Base-by-base conservation (phyloP, 2,888 invertebrate genomes). In the Criorhina ranunculi region DNA sequence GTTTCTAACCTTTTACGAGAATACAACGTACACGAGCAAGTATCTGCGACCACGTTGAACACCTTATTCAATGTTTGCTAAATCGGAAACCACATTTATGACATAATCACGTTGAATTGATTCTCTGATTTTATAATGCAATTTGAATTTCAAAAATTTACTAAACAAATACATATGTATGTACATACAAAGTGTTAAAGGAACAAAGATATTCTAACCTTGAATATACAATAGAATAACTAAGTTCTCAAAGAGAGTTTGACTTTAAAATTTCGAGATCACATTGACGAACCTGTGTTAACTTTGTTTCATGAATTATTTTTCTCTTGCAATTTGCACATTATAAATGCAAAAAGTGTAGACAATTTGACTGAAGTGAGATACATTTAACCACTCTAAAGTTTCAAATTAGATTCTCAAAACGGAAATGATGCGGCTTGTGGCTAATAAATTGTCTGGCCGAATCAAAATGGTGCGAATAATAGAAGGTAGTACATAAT, bases 381-480 rank as follows among this genome's bases (percentile, higher is more conserved):
- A 17, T 8, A 5, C 11, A 29, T 5, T 49, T n/a, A 33, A 24
- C 35, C 24, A 46, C 29, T n/a, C n/a, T 53, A 40, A 60, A 37
- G 2, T 51, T 35, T 37, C 3, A 66, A 73, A 57, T 57, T 29
- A 37, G 37, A 75, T 49, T 46, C 6, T 24, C 12, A 64, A n/a
- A 75, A 66, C 75, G 75, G 75, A 75, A 75, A 57, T 46, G 64
- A 37, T 57, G 55, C 29, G 40, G 66, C 57, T 57, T 64, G 46
- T 12, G 75, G 75, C 55, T 33, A 73, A 51, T 42, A 55, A 67
- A 55, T 42, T 12, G 29, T 24, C 24, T 29, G 35, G n/a, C 15
- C 40, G 8, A 46, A 11, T 15, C 9, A 51, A 44, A 24, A 19
- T 42, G 19, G 9, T 66, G 51, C 15, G 7, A 24, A 7, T 8